Evolutionary conservation across 2,113 vertebrate genomes (phyloP), one percentile per base, ranked within the genome.

Genomic region (Myiopsitta monachus): DNA sequence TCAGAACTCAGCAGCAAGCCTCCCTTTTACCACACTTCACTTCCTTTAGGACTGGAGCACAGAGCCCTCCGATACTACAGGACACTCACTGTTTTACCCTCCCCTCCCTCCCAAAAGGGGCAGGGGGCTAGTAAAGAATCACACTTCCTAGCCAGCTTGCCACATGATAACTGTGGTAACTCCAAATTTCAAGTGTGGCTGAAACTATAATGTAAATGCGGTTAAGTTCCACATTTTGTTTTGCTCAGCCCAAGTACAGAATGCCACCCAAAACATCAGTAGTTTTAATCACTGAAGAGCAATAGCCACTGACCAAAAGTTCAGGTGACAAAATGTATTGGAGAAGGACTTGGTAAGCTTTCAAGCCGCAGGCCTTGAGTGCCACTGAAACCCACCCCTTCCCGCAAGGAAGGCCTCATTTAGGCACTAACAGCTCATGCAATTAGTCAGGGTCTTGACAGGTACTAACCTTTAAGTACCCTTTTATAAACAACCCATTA

Each of bases 181-280:
- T 64, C 24, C 3, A 51, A 43, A 2, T 64, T 87, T 70, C 27
- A 63, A 89, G 33, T 5, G 14, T 28, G 11, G 39, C 2, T 55
- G 31, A 79, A 52, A 68, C 47, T 27, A 4, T 3, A 80, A 14
- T 0, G 0, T 1, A 83, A 46, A 9, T 3, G 6, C 8, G 57
- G 2, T 4, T 4, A 73, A 82, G 30, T 36, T 22, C 4, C 18
- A 38, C 23, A 6, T 14, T 75, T 70, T 5, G 3, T 28, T 66
- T 63, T 62, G 18, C 24, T 86, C 51, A 51, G 7, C 14, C 10
- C 0, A 24, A 59, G 18, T 4, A 88, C 18, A 49, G 24, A 73
- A 41, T 12, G 6, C 39, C 57, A 57, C 36, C 8, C 75, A 80
- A 30, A 61, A 66, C 1, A 11, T 0, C 4, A 10, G 30, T 3